Conservation (phyloP, 2,888 invertebrate species). For the Drosophila kambysellisi region DNA sequence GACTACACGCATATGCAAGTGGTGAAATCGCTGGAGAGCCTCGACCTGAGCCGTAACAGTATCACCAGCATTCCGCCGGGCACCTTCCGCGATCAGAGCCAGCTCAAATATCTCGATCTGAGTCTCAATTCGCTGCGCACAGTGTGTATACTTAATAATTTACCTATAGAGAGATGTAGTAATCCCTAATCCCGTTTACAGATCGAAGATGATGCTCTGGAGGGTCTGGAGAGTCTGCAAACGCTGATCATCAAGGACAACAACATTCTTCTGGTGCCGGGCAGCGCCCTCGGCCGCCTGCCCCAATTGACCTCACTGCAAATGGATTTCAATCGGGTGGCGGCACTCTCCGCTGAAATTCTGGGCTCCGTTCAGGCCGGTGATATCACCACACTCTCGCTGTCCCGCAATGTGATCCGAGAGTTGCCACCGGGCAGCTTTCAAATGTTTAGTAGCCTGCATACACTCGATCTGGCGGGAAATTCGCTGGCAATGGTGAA, state of each 20-base stretch:
- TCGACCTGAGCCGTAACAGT: slow-evolving; percentile 94
- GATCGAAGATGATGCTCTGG: slow-evolving; percentile 95
- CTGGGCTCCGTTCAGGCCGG: slow-evolving; percentile 89
- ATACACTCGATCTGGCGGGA: slow-evolving; percentile 91
- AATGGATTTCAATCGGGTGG: slow-evolving; percentile 94
- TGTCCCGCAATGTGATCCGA: slow-evolving; percentile 94
- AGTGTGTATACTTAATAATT: slow-evolving; percentile 86
- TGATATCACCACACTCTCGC: slow-evolving; percentile 89
- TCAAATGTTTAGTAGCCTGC: slow-evolving; percentile 90
- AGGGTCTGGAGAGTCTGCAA: slow-evolving; percentile 91
- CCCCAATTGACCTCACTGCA: slow-evolving; percentile 90
- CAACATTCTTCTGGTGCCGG: slow-evolving; percentile 93
- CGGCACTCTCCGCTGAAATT: slow-evolving; percentile 92
- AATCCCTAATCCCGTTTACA: slow-evolving; percentile 83
- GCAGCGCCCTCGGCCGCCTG: slow-evolving; percentile 92
- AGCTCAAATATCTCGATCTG: slow-evolving; percentile 91
- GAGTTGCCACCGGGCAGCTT: slow-evolving; percentile 93
- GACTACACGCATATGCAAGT: slow-evolving; percentile 90
- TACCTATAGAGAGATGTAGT: not conserved
- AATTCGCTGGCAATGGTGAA: slow-evolving; percentile 91
- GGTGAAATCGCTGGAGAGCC: slow-evolving; percentile 89
- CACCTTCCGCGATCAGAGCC: slow-evolving; percentile 91
- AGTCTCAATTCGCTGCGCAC: slow-evolving; percentile 95
- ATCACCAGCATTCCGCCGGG: slow-evolving; percentile 93
- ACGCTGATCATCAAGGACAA: slow-evolving; percentile 93